Base-by-base conservation (phyloP, 53 echinoderm and acorn worm genomes). In the Patiria pectinifera region DNA sequence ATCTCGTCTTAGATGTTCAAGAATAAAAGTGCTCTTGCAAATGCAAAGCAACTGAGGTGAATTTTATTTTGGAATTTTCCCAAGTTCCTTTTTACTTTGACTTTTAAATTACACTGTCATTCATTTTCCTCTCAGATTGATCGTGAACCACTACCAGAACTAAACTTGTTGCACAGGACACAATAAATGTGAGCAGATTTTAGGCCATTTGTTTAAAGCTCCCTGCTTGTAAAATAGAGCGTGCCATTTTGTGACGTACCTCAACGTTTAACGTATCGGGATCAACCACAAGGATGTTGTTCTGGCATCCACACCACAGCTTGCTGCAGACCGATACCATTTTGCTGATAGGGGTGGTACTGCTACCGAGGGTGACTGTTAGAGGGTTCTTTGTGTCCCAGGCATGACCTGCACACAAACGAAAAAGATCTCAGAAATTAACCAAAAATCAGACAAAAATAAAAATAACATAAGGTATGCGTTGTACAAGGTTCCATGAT, bases 231-330 rank as follows among this genome's bases (percentile, higher is more conserved):
- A 66, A 66, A 74, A 23, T 24, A 69, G 74, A 74, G 3, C 10
- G 80, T 44, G 47, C 21, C 43, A 11, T 79, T 24, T 26, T 22
- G 0, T 79, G 26, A 71, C 95, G 91, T 93, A 99, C 99, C 97
- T 99, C 97, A 43, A 99, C 93, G 76, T 94, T 96, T 48, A 99
- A 95, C 18, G 97, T 93, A 47, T 87, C 86, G 49, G 99, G 96
- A 89, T 99, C 99, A 84, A 99, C 97, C 62, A 99, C 93, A 1
- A 99, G 82, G 86, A 99, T 94, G 91, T 94, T 96, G 81, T 99
- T 99, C 86, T 99, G 99, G 80, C 99, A 95, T 45, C 97, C 99
- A 93, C 99, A 97, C 97, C 95, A 95, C 53, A 99, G 95, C 85
- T 97, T 97, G 74, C 97, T 96, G 84, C 94, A 82, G 58, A 96